Evolutionary conservation across 2,888 invertebrate genomes (phyloP).

Genomic region (Apamea crenata): DNA sequence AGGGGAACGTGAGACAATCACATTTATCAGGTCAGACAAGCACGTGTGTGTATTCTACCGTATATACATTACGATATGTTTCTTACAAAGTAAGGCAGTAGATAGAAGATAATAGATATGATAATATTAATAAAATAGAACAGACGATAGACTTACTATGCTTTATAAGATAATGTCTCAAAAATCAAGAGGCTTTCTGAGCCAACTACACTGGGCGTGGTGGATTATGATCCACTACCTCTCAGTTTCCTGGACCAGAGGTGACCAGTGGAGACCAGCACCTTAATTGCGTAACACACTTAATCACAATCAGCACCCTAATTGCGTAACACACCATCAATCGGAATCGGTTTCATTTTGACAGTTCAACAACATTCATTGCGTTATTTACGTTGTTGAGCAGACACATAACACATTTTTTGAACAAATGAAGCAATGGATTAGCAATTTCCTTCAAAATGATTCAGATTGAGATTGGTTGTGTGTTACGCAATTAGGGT

Average conservation of each 20-base stretch:
- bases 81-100: neutral
- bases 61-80: neutral
- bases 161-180: neutral
- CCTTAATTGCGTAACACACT: neutral
- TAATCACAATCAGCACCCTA: neutral
- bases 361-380: too few relatives aligned
- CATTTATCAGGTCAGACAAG: conserved; percentile 1
- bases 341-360: too few relatives aligned
- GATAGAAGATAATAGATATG: neutral
- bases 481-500: too few relatives aligned
- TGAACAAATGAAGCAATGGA: too few relatives aligned
- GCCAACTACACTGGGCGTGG: neutral
- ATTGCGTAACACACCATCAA: too few relatives aligned
- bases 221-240: neutral
- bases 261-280: neutral
- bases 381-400: too few relatives aligned
- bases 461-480: too few relatives aligned
- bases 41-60: neutral
- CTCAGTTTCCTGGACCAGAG: neutral
- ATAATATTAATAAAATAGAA: neutral
- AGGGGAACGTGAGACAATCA: neutral
- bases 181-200: neutral
- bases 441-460: too few relatives aligned
- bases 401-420: too few relatives aligned
- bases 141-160: neutral